Conservation (phyloP, 2,888 invertebrate species). For the Hirtodrosophila alboralis region DNA sequence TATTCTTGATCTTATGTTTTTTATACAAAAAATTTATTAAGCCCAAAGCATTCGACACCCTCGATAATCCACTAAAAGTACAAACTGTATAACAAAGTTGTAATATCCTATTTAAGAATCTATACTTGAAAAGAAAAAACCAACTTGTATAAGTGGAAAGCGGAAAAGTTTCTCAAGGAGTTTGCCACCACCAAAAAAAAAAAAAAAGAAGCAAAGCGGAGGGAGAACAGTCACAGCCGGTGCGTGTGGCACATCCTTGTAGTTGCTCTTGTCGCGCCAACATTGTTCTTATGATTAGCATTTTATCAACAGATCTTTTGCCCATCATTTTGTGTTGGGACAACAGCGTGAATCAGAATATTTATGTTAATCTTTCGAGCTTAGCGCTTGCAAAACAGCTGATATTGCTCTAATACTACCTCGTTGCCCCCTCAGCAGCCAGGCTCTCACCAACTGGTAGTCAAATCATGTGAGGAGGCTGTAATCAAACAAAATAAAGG, state of each 20-base stretch:
- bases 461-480: conserved; percentile 50
- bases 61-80: too few species aligned
- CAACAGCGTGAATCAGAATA: conserved; percentile 53
- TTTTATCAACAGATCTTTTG: conserved; percentile 72
- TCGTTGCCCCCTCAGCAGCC: background rate
- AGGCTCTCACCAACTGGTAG: conserved; percentile 45
- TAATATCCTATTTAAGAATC: conserved; percentile 15
- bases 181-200: conserved; percentile 39
- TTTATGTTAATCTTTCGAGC: conserved; percentile 69
- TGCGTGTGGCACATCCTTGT: conserved; percentile 42
- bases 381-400: conserved; percentile 61
- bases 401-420: conserved; percentile 36
- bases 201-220: background rate
- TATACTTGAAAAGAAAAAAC: conserved; percentile 12
- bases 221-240: conserved; percentile 39
- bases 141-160: conserved; percentile 59
- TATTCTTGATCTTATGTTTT: too few species aligned
- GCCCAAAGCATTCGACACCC: too few species aligned
- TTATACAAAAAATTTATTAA: too few species aligned
- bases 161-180: conserved; percentile 57
- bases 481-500: conserved; percentile 57
- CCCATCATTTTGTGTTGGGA: conserved; percentile 60
- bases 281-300: conserved; percentile 76
- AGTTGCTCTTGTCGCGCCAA: conserved; percentile 43
- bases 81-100: conserved; percentile 23